Evolutionary conservation across 2,113 vertebrate species (phyloP).

Genomic region (Larimichthys polyactis): DNA sequence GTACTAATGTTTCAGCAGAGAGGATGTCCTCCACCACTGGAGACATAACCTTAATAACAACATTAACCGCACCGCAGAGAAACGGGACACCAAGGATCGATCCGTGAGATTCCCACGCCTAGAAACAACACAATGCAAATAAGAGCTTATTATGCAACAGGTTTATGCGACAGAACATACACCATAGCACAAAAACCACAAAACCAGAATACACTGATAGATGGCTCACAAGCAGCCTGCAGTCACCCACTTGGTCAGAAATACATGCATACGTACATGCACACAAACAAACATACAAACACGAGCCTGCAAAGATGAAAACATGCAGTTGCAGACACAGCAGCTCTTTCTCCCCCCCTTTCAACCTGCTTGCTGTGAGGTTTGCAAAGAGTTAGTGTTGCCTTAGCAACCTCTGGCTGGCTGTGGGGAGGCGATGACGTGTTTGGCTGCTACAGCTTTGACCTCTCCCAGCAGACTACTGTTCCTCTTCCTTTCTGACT

Average conservation of each 20-base stretch:
- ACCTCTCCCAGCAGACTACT: slow-evolving; percentile 59
- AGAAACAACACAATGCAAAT: slow-evolving; percentile 78
- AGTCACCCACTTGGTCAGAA: slow-evolving; percentile 1
- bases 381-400: slow-evolving; percentile 70
- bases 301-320: slow-evolving; percentile 40
- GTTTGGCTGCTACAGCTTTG: slow-evolving; percentile 62
- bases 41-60: neutral
- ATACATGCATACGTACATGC: neutral
- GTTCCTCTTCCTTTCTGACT: slow-evolving; percentile 43
- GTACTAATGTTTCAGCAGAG: neutral
- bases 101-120: neutral
- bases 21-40: neutral
- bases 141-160: slow-evolving; percentile 76
- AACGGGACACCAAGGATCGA: neutral
- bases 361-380: slow-evolving; percentile 56
- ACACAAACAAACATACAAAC: neutral
- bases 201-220: slow-evolving; percentile 46
- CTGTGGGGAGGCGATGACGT: slow-evolving; percentile 49
- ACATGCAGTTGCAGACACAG: slow-evolving; percentile 60
- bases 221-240: slow-evolving; percentile 20
- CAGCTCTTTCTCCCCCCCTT: slow-evolving; percentile 14
- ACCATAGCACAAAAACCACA: slow-evolving; percentile 49
- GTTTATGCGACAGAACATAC: slow-evolving; percentile 69
- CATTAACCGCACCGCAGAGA: neutral
- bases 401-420: slow-evolving; percentile 70